A percentile compares a stretch with the other conserved stretches of the same genome.
Conservation (phyloP, 2,888 invertebrate species). For the Microplitis deprimator region DNA sequence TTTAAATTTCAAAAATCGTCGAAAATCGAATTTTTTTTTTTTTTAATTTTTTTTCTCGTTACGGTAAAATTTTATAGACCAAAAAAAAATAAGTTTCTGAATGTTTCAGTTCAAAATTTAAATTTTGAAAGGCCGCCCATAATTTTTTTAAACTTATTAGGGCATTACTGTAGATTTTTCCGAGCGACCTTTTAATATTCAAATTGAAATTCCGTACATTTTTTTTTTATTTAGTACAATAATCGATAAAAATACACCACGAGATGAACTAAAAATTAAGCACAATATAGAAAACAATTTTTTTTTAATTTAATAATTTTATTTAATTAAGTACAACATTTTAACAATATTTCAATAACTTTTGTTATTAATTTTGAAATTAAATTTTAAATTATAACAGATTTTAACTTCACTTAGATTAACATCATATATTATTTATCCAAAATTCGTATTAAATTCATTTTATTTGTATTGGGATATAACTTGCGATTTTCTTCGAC, state of each 20-base stretch:
- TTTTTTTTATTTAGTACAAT: conserved; percentile 13
- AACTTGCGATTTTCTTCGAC: conserved; percentile 7
- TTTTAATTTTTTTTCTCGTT: conserved; percentile 19
- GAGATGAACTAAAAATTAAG: conserved; percentile 14
- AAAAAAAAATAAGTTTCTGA: conserved; percentile 18
- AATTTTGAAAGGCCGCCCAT: conserved; percentile 19
- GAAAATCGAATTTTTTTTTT: conserved; percentile 21
- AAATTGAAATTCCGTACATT: background rate
- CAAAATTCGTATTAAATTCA: background rate
- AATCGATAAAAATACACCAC: conserved; percentile 18
- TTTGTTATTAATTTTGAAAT: background rate
- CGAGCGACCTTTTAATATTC: conserved; percentile 21
- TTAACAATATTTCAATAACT: conserved; percentile 3
- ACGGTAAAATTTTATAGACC: conserved; percentile 18
- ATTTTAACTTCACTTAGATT: background rate
- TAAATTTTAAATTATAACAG: background rate
- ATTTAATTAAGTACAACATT: background rate
- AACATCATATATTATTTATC: background rate
- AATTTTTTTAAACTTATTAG: conserved; percentile 19
- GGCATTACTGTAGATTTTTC: background rate
- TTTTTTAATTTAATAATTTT: background rate
- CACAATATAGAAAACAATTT: background rate
- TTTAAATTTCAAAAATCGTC: conserved; percentile 3
- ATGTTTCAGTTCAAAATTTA: conserved; percentile 3
- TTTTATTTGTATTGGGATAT: conserved; percentile 12